These are phyloP conservation scores for Takifugu bimaculatus DNA, from an alignment of 2,113 vertebrate species.

Conservation along the genomic window DNA sequence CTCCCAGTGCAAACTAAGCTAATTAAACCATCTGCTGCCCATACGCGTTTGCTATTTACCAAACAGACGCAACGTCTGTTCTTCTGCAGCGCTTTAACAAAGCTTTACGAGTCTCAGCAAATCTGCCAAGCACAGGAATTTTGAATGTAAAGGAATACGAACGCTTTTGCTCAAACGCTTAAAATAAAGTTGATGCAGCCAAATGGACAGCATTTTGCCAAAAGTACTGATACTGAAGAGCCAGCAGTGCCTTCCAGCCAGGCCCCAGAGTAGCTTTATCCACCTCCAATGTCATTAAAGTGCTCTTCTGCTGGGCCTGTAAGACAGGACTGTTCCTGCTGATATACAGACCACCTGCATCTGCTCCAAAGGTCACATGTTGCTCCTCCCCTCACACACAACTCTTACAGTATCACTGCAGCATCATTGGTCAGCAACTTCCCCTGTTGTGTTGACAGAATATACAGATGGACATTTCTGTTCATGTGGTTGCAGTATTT, in stretches of 20 bases:
- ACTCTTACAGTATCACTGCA: background rate
- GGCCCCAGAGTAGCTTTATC: slow-evolving; percentile 35
- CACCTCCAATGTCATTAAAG: slow-evolving; percentile 58
- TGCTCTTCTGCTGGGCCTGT: slow-evolving; percentile 28
- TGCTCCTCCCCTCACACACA: slow-evolving; percentile 2
- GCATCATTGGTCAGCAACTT: slow-evolving; percentile 22
- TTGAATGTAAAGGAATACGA: too few species aligned
- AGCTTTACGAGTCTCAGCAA: too few species aligned
- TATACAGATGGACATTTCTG: slow-evolving; percentile 33
- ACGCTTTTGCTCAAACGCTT: too few species aligned
- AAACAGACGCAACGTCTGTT: too few species aligned
- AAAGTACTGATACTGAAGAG: slow-evolving; percentile 9
- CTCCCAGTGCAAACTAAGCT: background rate
- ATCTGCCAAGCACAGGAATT: too few species aligned
- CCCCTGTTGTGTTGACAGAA: slow-evolving; percentile 29
- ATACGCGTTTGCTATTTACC: background rate
- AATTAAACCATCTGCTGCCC: too few species aligned
- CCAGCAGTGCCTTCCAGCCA: slow-evolving; percentile 2
- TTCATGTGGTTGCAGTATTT: background rate
- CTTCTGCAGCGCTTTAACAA: too few species aligned
- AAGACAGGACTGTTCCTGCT: slow-evolving; percentile 22
- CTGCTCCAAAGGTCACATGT: slow-evolving; percentile 48
- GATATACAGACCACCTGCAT: slow-evolving; percentile 38
- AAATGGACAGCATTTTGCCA: too few species aligned
- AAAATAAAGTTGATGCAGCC: too few species aligned